These are phyloP conservation scores for Podilymbus podiceps DNA, from an alignment of 2,113 vertebrate species.

Conservation along the genomic window DNA sequence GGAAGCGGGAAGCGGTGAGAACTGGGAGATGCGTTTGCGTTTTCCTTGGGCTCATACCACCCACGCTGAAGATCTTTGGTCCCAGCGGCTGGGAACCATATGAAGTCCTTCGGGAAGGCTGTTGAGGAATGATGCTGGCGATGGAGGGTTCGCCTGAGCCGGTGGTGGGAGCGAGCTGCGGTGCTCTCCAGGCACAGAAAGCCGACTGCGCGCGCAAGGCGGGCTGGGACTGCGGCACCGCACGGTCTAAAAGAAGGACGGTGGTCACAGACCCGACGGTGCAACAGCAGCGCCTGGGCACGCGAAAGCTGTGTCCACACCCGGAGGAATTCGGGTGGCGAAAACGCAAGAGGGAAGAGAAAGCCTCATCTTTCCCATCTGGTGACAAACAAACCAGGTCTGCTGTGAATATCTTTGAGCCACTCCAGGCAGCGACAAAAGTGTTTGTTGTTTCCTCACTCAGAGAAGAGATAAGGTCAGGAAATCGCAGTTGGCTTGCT, in stretches of 20 bases:
- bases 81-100: background rate
- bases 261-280: fast-evolving
- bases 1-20: background rate
- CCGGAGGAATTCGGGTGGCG: fast-evolving
- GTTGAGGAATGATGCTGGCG: fast-evolving
- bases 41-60: background rate
- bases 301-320: background rate
- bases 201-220: fast-evolving
- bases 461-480: conserved; percentile 15
- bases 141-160: background rate
- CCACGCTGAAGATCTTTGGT: background rate
- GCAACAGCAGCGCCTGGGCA: fast-evolving
- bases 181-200: background rate
- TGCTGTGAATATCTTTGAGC: background rate
- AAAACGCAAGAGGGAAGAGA: background rate
- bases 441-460: conserved; percentile 13
- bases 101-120: background rate
- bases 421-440: background rate
- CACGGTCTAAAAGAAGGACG: fast-evolving
- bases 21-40: fast-evolving
- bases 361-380: background rate
- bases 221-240: fast-evolving
- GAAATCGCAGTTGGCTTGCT: background rate
- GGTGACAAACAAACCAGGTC: background rate
- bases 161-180: background rate